Conservation (phyloP, 2,888 invertebrate species). For the Neuroscelio doddi region DNA sequence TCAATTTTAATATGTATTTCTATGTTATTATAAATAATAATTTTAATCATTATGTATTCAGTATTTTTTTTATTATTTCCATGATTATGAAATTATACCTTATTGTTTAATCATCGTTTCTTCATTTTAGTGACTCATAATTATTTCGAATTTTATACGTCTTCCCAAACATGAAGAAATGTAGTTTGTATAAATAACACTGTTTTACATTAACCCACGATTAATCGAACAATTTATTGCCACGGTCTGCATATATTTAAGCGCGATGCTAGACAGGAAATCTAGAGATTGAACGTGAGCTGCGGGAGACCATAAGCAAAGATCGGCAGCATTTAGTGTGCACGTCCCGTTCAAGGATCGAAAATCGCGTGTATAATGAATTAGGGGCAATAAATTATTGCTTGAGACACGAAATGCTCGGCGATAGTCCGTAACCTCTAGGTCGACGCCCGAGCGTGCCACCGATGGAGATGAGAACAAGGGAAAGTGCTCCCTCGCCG, state of each 20-base stretch:
- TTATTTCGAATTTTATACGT: not conserved
- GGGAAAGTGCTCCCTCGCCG: constrained; percentile 21
- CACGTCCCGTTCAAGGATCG: constrained; percentile 45
- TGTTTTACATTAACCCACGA: constrained; percentile 39
- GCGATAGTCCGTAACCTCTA: constrained; percentile 30
- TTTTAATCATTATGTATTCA: too few species aligned
- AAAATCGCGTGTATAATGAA: constrained; percentile 49
- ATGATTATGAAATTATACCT: too few species aligned
- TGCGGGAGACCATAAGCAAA: constrained; percentile 44
- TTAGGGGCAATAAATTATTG: constrained; percentile 46
- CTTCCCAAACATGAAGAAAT: constrained; percentile 26
- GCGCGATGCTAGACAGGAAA: constrained; percentile 36
- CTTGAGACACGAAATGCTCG: constrained; percentile 15
- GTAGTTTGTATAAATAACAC: constrained; percentile 35
- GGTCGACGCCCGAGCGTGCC: constrained; percentile 43
- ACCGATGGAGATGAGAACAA: constrained; percentile 37
- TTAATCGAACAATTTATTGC: constrained; percentile 46
- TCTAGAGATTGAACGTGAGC: constrained; percentile 44
- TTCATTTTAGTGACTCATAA: not conserved
- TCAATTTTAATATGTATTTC: too few species aligned
- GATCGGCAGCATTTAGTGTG: constrained; percentile 44
- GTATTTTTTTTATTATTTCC: too few species aligned
- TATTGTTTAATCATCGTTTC: not conserved
- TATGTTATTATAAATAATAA: too few species aligned
- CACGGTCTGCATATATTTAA: constrained; percentile 38